These are phyloP conservation scores for Halcyon senegalensis DNA, from an alignment of 2,113 vertebrate genomes.

Conservation along the genomic window DNA sequence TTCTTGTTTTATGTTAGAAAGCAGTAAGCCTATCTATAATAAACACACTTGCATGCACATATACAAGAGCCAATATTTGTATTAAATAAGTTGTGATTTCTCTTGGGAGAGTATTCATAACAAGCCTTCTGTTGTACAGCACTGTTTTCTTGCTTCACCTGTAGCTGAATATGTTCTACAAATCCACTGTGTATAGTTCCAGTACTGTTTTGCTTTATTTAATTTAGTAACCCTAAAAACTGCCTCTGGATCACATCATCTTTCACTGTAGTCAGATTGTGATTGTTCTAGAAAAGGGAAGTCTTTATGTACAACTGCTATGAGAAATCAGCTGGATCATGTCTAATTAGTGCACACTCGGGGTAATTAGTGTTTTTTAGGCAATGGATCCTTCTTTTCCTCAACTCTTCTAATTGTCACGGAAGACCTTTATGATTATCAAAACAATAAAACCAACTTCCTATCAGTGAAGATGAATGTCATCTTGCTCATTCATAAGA, in stretches of 20 bases:
- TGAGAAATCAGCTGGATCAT: background rate
- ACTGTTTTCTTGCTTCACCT: background rate
- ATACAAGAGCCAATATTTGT: background rate
- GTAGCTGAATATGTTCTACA: background rate
- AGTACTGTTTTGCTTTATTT: background rate
- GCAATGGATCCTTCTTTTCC: background rate
- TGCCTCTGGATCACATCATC: background rate
- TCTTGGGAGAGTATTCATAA: background rate
- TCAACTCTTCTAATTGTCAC: background rate
- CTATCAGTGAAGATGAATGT: background rate
- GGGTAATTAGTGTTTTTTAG: background rate
- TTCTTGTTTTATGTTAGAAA: background rate
- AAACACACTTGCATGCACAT: background rate
- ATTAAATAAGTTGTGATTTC: background rate
- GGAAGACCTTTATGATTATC: background rate
- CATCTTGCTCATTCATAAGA: background rate
- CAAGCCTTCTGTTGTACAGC: background rate
- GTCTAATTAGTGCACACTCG: background rate
- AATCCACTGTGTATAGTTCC: background rate
- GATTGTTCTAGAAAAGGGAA: background rate
- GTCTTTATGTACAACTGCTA: background rate
- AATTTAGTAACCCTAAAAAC: background rate
- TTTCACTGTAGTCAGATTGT: background rate
- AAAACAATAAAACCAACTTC: background rate
- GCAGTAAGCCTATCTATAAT: background rate